A percentile compares a stretch with the other conserved stretches of the same genome.
Evolutionary conservation across 2,113 vertebrate species (phyloP).

Genomic region (Chaetops frenatus): DNA sequence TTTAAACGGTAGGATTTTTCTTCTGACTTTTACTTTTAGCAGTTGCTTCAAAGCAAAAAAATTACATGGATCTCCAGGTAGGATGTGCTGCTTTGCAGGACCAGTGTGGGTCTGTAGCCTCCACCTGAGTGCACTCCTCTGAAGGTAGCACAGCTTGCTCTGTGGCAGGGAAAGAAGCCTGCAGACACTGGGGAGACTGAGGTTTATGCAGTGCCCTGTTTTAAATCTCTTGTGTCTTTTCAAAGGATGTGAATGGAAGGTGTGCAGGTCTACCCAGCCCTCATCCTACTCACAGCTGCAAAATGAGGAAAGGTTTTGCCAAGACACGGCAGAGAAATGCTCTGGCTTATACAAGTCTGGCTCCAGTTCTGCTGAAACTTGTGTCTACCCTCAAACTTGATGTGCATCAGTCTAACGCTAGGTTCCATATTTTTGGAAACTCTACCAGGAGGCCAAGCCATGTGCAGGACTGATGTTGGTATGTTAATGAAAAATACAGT

Average conservation of each 20-base stretch:
- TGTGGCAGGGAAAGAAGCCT: neutral
- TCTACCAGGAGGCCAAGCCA: neutral
- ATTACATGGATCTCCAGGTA: neutral
- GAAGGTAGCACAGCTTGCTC: neutral
- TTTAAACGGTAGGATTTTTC: neutral
- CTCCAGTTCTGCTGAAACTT: neutral
- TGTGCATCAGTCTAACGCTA: fast-evolving
- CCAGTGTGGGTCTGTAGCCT: neutral
- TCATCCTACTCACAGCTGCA: neutral
- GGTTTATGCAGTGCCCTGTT: neutral
- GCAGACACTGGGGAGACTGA: neutral
- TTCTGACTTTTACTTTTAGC: neutral
- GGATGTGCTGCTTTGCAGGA: neutral
- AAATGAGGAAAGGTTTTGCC: neutral
- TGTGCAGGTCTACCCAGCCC: neutral
- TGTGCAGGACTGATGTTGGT: fast-evolving
- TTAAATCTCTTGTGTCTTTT: neutral
- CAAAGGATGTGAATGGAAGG: neutral
- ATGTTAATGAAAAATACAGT: neutral
- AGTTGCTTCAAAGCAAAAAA: neutral
- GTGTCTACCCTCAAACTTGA: neutral
- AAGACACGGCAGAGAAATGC: neutral
- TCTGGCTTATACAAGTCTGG: neutral
- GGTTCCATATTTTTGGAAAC: neutral
- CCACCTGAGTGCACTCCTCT: neutral